phyloP scores from a whole-genome alignment of 2,113 vertebrate species.

The Isichthys henryi region DNA sequence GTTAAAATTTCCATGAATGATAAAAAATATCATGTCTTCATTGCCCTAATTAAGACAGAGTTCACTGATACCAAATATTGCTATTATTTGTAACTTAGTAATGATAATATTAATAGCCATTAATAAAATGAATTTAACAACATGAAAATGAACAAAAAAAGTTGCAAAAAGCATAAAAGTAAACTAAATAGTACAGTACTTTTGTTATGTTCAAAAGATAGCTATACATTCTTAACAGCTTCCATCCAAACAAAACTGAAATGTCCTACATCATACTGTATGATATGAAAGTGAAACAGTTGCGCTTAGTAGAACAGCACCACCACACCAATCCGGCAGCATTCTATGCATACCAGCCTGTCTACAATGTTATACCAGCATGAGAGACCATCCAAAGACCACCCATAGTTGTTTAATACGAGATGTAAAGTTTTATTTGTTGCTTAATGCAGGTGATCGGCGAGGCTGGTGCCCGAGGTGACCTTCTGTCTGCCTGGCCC shows the following conservation, averaged over 20 bases:
- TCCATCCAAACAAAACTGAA: not conserved
- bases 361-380: not conserved
- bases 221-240: not conserved
- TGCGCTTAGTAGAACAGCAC: not conserved
- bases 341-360: not conserved
- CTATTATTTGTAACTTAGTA: not conserved
- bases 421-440: not conserved
- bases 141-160: not conserved
- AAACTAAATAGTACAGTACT: not conserved
- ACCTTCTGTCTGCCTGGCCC: constrained; percentile 20
- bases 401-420: not conserved
- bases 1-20: not conserved
- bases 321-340: not conserved
- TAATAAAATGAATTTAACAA: not conserved
- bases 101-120: not conserved
- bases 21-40: not conserved
- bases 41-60: not conserved
- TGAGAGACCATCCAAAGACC: not conserved
- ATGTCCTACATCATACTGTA: not conserved
- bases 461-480: not conserved
- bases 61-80: not conserved
- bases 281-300: not conserved
- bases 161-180: not conserved
- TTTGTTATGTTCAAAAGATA: not conserved
- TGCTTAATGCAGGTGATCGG: not conserved